phyloP scores from a whole-genome alignment of 2,797 vertebrate species.

The Onychomys leucogaster region DNA sequence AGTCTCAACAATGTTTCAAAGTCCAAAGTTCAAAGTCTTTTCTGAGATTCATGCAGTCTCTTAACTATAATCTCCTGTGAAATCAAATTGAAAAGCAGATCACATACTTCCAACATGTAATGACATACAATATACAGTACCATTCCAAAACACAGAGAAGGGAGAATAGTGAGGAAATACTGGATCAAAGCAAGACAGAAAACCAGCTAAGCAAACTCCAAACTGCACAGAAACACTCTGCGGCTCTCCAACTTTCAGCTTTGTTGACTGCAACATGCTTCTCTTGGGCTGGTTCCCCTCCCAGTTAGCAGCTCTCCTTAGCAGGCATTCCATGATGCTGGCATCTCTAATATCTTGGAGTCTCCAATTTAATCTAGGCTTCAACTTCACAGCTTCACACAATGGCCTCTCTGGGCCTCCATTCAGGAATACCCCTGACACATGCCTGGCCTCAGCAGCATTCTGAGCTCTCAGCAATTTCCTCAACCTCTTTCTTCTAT shows the following conservation, averaged over 20 bases:
- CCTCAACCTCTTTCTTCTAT: neutral
- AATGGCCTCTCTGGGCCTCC: neutral
- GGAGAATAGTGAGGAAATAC: neutral
- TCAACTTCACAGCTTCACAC: neutral
- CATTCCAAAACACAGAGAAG: neutral
- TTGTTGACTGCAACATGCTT: neutral
- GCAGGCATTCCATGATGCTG: neutral
- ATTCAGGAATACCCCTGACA: neutral
- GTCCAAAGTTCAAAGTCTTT: neutral
- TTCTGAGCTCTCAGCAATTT: neutral
- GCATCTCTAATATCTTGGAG: neutral
- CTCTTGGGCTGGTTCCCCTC: neutral
- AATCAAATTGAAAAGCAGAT: neutral
- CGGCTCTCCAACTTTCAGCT: neutral
- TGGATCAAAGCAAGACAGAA: neutral
- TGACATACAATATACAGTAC: neutral
- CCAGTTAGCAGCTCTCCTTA: neutral
- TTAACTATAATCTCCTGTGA: neutral
- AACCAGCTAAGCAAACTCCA: neutral
- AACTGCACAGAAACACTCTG: neutral
- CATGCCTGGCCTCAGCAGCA: neutral
- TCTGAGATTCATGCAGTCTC: neutral
- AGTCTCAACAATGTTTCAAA: neutral
- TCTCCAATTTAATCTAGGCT: neutral
- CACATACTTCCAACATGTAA: neutral